phyloP scores from a whole-genome alignment of 2,888 invertebrate genomes.

The Drosophila buzzatii region DNA sequence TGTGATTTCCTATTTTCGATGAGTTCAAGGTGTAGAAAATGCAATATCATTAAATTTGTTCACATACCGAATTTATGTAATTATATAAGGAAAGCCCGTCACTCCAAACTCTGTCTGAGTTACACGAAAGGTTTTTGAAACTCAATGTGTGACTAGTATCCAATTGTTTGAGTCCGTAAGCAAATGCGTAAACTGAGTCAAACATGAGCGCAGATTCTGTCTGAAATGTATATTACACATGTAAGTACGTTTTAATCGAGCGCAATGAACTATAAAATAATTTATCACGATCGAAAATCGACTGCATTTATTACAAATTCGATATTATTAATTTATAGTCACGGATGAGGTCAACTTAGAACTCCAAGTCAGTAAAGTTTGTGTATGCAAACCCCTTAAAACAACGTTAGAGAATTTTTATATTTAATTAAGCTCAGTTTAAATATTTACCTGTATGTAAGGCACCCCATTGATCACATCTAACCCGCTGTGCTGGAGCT shows the following conservation, averaged over 20 bases:
- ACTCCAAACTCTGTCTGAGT: conserved; percentile 91
- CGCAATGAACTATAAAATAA: not conserved
- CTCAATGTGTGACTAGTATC: conserved; percentile 89
- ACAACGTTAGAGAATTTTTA: not conserved
- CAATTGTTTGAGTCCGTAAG: conserved; percentile 91
- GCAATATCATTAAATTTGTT: too few species aligned
- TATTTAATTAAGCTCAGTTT: not conserved
- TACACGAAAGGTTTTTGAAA: conserved; percentile 92
- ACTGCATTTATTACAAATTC: not conserved
- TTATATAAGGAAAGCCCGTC: conserved; percentile 92
- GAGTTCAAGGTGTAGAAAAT: too few species aligned
- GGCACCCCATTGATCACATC: conserved; percentile 90
- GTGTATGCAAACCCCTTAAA: too few species aligned
- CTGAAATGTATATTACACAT: conserved; percentile 85
- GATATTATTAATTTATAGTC: not conserved
- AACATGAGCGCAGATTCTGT: conserved; percentile 94
- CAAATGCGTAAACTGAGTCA: conserved; percentile 94
- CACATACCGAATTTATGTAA: conserved; percentile 89
- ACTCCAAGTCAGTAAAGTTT: too few species aligned
- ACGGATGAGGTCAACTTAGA: too few species aligned
- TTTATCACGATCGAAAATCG: not conserved
- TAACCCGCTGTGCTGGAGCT: conserved; percentile 92
- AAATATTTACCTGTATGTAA: conserved; percentile 87
- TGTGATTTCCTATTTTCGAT: too few species aligned
- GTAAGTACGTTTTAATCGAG: not conserved